phyloP scores from a whole-genome alignment of 2,113 vertebrate species.

The Macaca mulatta region DNA sequence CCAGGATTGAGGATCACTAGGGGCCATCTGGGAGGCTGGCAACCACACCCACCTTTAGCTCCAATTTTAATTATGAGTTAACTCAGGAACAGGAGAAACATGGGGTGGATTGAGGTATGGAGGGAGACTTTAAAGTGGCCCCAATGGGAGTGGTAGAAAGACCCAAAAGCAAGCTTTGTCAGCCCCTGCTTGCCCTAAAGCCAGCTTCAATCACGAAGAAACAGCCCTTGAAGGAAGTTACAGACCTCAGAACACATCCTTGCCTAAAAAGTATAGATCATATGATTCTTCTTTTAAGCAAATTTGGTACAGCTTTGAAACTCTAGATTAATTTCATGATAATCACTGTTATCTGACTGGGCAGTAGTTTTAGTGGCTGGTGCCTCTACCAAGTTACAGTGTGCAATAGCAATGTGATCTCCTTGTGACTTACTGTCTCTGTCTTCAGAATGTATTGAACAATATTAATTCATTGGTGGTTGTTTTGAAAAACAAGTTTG shows the following conservation, averaged over 20 bases:
- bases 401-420: background rate
- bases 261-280: background rate
- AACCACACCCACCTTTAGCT: background rate
- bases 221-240: background rate
- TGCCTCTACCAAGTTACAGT: background rate
- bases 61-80: background rate
- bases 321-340: background rate
- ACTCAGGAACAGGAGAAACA: background rate
- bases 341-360: background rate
- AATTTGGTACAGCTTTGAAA: background rate
- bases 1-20: background rate
- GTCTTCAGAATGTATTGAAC: background rate
- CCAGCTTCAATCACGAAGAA: background rate
- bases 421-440: background rate
- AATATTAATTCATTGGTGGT: background rate
- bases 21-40: background rate
- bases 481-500: constrained; percentile 35
- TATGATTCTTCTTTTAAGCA: background rate
- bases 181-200: background rate
- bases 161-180: background rate
- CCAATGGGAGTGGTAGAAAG: background rate
- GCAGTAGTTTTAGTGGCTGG: background rate
- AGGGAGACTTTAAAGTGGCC: background rate
- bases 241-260: background rate
- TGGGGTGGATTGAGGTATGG: background rate